Conservation (phyloP, 2,888 invertebrate genomes). For the Cordylochernes scorpioides region DNA sequence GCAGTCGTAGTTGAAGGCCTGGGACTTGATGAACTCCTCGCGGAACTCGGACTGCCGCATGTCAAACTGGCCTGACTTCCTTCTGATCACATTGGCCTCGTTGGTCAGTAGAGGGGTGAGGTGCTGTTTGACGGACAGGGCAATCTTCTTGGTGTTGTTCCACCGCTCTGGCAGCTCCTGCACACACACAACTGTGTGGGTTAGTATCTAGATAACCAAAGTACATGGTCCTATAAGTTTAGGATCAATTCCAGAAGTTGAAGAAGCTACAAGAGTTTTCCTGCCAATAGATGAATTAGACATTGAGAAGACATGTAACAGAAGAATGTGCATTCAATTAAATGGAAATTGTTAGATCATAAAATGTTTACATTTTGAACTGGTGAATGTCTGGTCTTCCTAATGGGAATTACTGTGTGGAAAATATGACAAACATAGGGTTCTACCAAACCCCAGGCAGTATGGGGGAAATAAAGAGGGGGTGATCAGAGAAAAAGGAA, state of each 20-base stretch:
- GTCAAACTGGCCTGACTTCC: slow-evolving; percentile 61
- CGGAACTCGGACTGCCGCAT: slow-evolving; percentile 51
- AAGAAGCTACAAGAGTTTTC: too few relatives aligned
- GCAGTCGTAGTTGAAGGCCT: slow-evolving; percentile 47
- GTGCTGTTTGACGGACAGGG: slow-evolving; percentile 66
- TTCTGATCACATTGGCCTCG: slow-evolving; percentile 68
- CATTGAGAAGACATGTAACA: not conserved
- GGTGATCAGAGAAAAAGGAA: too few relatives aligned
- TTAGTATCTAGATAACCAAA: not conserved
- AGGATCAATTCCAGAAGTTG: too few relatives aligned
- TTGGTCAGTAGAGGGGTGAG: slow-evolving; percentile 80
- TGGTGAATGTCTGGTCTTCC: too few relatives aligned
- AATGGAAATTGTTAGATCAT: too few relatives aligned
- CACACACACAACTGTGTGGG: slow-evolving; percentile 17
- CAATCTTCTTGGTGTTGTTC: slow-evolving; percentile 76
- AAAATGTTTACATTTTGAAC: too few relatives aligned
- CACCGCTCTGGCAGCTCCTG: slow-evolving; percentile 84
- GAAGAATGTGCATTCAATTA: too few relatives aligned
- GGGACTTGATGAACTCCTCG: slow-evolving; percentile 44
- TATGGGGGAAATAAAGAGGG: too few relatives aligned
- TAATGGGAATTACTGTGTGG: too few relatives aligned
- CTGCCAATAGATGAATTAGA: not conserved
- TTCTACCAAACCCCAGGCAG: too few relatives aligned
- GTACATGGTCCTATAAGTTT: not conserved
- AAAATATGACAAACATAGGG: too few relatives aligned